Evolutionary conservation across 2,888 invertebrate species (phyloP), one percentile per base, ranked within the genome.

Genomic region (Agelastica alni): DNA sequence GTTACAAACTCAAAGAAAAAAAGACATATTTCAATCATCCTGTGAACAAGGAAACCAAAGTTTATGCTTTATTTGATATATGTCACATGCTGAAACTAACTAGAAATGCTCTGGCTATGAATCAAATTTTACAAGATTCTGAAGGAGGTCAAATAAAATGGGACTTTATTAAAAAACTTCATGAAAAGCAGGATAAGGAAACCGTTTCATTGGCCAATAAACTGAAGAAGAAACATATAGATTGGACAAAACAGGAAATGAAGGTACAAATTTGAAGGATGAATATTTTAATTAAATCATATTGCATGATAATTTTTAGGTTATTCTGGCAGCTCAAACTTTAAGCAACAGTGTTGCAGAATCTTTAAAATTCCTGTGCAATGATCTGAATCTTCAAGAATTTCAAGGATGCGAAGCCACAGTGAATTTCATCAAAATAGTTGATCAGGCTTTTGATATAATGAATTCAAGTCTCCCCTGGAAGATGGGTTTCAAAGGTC

Each of bases 381-480:
- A n/a, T n/a, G n/a, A n/a, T n/a, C n/a, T n/a, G n/a, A n/a, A n/a
- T n/a, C n/a, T 31, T 30, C 17, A 22, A 22, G 28, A 9, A 42
- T 42, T 22, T 42, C 42, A 42, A 42, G 28, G 28, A 42, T 28
- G 22, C 42, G n/a, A n/a, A n/a, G n/a, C n/a, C n/a, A n/a, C n/a
- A n/a, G n/a, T n/a, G n/a, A n/a, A n/a, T n/a, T n/a, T n/a, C n/a
- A n/a, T n/a, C n/a, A n/a, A n/a, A n/a, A n/a, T n/a, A n/a, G 12
- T 42, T 17, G 12, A 22, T 22, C 12, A 30, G 18, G 17, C 41
- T 28, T 49, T 49, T 41, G 41, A 49, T 18, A 4, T 41, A 17
- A 20, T 49, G 10, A 41, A 49, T 39, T 49, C 41, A 16, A 49
- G 32, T 13, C 39, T 31, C 41, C 41, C 28, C 30, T 49, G 28